Evolutionary conservation across 2,888 invertebrate species (phyloP), one percentile per base, ranked within the genome.

Genomic region (Rhabditoides inermis): DNA sequence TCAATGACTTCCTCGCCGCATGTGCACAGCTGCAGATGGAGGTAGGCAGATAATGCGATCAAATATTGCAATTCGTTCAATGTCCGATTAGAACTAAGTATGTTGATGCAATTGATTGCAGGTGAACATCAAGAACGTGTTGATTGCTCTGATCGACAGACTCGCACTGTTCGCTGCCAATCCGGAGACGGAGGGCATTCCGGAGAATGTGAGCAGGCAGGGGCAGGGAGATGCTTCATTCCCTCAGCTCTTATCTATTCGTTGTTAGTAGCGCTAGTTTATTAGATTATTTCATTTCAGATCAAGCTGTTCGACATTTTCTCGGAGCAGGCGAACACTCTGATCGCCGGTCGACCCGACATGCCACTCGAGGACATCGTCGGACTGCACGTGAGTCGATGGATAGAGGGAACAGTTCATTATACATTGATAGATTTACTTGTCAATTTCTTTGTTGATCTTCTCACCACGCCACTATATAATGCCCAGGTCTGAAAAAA

Each of bases 301-400:
- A 89, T 94, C 18, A 87, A 91, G 76, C 81, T 99, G 6, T 99
- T 99, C 78, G 92, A 95, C 76, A 91, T 95, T 35, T 98, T 99
- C 79, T 94, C 92, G 2, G 88, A 90, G 71, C 95, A 98, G 81
- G 90, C 95, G 3, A 88, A 91, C 1, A 86, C 55, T 49, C 61
- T 67, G 58, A 78, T 77, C 0, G 79, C 90, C 84, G 88, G 86
- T 57, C 85, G 95, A 41, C 86, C 86, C 56, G 90, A 94, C 77
- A 88, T 98, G 86, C 88, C 92, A 0, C 80, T 88, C 23, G 95
- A 98, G 79, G 95, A 98, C 79, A 90, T 91, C 76, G 85, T 98
- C 20, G 86, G 92, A 6, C 82, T 98, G 51, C 92, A 98, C 82
- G 88, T 94, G 50, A 88, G 51, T 27, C 22, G 20, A 20, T 28